Conservation (phyloP, 1,140 invertebrate genomes). For the Drosophila mojavensis region DNA sequence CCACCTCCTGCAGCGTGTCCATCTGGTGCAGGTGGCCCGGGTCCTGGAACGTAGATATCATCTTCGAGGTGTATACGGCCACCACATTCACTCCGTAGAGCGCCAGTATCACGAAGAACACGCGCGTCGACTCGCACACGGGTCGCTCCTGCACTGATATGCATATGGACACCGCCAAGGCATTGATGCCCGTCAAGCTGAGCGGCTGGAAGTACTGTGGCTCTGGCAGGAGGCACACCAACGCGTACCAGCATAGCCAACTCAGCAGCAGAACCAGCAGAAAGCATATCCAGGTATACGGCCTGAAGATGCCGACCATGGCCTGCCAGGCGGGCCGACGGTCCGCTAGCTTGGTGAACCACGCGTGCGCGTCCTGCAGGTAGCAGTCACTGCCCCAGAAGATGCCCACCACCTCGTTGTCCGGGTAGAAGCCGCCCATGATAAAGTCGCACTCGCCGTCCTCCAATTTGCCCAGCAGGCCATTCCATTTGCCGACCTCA, state of each 20-base stretch:
- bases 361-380: constrained; percentile 85
- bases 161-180: constrained; percentile 83
- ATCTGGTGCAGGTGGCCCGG: constrained; percentile 85
- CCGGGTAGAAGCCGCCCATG: constrained; percentile 85
- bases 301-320: constrained; percentile 84
- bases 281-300: constrained; percentile 83
- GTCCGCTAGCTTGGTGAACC: constrained; percentile 84
- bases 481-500: constrained; percentile 84
- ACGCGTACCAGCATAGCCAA: constrained; percentile 83
- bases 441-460: constrained; percentile 84
- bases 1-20: constrained; percentile 84
- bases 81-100: constrained; percentile 85
- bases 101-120: constrained; percentile 85
- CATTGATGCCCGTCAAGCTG: constrained; percentile 84
- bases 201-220: constrained; percentile 79
- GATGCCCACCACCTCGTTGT: constrained; percentile 85
- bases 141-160: constrained; percentile 84
- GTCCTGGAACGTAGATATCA: constrained; percentile 85
- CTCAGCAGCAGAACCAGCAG: constrained; percentile 82
- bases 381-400: constrained; percentile 85
- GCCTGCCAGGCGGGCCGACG: constrained; percentile 84
- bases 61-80: constrained; percentile 85
- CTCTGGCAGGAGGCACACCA: constrained; percentile 84
- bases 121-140: constrained; percentile 77
- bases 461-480: constrained; percentile 82